A percentile compares a stretch with the other conserved stretches of the same genome.
phyloP scores from a whole-genome alignment of 1,140 invertebrate species.

The Drosophila mojavensis region DNA sequence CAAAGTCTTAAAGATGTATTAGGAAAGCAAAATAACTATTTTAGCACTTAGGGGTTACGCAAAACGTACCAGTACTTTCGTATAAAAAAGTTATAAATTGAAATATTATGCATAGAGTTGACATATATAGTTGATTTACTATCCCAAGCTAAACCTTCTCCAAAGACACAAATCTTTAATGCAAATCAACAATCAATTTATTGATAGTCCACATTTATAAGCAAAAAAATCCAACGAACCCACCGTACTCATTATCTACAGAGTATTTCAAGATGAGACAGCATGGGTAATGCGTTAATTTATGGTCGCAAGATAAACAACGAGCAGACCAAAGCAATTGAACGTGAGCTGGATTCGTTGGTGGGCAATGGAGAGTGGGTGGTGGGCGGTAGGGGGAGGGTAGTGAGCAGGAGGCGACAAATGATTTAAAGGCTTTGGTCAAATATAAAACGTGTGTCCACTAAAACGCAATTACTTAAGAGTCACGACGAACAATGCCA shows the following conservation, averaged over 20 bases:
- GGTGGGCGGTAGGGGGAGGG: background rate
- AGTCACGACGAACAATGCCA: slow-evolving; percentile 34
- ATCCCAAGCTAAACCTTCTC: no score
- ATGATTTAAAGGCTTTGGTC: slow-evolving; percentile 67
- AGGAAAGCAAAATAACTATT: no score
- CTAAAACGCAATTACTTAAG: slow-evolving; percentile 79
- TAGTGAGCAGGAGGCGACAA: background rate
- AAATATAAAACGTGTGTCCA: slow-evolving; percentile 72
- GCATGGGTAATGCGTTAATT: slow-evolving; percentile 74
- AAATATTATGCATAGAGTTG: no score
- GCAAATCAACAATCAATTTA: no score
- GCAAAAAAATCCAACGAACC: background rate
- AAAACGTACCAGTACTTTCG: no score
- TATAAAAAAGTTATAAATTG: no score
- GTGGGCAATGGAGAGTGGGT: background rate
- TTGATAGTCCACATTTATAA: no score
- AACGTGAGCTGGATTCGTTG: background rate
- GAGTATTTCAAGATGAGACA: slow-evolving; percentile 3
- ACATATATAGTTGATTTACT: no score
- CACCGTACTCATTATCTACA: background rate
- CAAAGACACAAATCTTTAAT: background rate
- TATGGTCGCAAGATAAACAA: slow-evolving; percentile 80
- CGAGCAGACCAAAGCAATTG: slow-evolving; percentile 6
- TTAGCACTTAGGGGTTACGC: no score
- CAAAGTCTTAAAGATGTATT: no score